Conservation (phyloP, 1,140 invertebrate genomes). For the Drosophila kanapiae region DNA sequence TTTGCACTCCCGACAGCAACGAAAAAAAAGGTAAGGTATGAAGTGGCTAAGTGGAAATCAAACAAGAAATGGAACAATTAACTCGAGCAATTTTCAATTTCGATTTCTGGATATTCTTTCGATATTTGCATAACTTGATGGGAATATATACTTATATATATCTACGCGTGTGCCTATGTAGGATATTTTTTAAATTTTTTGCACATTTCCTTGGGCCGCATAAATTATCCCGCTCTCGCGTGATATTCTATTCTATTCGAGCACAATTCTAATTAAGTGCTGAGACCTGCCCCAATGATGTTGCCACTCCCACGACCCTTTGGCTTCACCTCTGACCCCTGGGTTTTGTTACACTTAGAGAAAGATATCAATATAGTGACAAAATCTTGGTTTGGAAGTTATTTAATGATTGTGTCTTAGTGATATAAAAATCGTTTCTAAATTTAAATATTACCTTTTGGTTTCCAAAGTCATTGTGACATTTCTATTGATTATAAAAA, state of each 20-base stretch:
- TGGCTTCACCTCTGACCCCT: slow-evolving; percentile 13
- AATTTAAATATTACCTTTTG: neutral
- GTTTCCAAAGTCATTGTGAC: neutral
- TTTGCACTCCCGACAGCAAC: slow-evolving; percentile 37
- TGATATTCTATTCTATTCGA: slow-evolving; percentile 28
- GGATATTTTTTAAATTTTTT: slow-evolving; percentile 7
- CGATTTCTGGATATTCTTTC: slow-evolving; percentile 36
- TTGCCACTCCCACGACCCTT: slow-evolving; percentile 36
- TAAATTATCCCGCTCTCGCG: slow-evolving; percentile 49
- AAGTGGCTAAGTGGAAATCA: slow-evolving; percentile 44
- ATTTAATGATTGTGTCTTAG: neutral
- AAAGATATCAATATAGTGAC: neutral
- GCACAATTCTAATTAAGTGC: slow-evolving; percentile 60
- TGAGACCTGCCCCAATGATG: slow-evolving; percentile 60
- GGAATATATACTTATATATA: slow-evolving; percentile 11
- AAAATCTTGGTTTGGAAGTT: neutral
- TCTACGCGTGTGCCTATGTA: neutral
- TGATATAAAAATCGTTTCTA: neutral
- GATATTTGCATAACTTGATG: slow-evolving; percentile 36
- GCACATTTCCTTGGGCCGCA: slow-evolving; percentile 29
- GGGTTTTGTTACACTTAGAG: slow-evolving; percentile 3
- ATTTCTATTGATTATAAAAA: neutral
- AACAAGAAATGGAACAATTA: slow-evolving; percentile 42
- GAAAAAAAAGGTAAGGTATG: slow-evolving; percentile 31
- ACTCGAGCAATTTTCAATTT: slow-evolving; percentile 26